Percentiles rank a stretch among this genome's conserved stretches.
Evolutionary conservation across 2,888 invertebrate species (phyloP).

Genomic region (Autographa pulchrina): DNA sequence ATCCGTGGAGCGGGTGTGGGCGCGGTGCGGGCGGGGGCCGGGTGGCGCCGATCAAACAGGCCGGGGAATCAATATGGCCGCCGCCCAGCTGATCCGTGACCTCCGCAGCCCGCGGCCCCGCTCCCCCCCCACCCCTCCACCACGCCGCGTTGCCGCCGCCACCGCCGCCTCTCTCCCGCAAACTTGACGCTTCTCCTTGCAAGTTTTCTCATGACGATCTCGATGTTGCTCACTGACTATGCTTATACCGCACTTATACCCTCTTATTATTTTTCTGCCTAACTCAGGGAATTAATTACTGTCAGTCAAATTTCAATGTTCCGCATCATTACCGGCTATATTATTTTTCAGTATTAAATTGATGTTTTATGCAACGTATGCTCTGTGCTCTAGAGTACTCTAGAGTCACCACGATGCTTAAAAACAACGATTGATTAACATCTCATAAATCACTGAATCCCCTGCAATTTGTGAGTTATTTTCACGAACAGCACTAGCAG

Average conservation of each 20-base stretch:
- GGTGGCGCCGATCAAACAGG: constrained; percentile 88
- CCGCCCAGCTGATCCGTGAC: constrained; percentile 89
- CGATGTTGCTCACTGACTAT: constrained; percentile 64
- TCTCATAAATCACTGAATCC: background rate
- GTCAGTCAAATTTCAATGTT: constrained; percentile 27
- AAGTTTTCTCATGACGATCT: constrained; percentile 79
- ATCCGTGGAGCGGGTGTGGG: constrained; percentile 77
- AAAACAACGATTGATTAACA: no score
- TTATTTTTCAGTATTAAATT: background rate
- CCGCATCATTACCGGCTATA: constrained; percentile 5
- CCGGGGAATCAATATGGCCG: constrained; percentile 89
- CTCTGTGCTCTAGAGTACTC: background rate
- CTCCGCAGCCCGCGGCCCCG: constrained; percentile 79
- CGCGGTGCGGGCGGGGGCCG: constrained; percentile 65
- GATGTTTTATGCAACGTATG: background rate
- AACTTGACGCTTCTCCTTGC: constrained; percentile 81
- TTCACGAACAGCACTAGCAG: background rate
- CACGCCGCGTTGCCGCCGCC: constrained; percentile 66
- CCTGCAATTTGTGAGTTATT: background rate
- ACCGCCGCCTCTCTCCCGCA: constrained; percentile 66
- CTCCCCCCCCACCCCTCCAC: constrained; percentile 59
- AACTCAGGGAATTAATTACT: constrained; percentile 41
- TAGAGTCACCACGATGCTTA: background rate
- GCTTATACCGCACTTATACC: constrained; percentile 57
- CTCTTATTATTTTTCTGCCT: constrained; percentile 48